Conservation (phyloP, 2,797 vertebrate genomes). For the Limosa lapponica region DNA sequence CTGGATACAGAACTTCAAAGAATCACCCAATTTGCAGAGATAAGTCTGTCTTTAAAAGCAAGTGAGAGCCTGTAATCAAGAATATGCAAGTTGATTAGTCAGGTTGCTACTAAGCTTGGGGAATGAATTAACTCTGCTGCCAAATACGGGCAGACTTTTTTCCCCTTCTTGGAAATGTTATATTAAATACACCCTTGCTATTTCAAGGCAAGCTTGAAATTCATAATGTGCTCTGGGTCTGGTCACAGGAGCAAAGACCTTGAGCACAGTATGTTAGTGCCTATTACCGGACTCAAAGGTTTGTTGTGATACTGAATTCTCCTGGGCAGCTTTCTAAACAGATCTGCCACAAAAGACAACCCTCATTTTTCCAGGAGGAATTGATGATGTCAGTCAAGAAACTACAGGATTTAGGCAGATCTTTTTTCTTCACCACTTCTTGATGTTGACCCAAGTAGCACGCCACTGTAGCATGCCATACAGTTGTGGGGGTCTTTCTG, state of each 20-base stretch:
- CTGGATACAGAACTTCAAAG: background rate
- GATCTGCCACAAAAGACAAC: background rate
- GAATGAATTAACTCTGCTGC: constrained; percentile 58
- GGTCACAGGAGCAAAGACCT: background rate
- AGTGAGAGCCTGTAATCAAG: constrained; percentile 15
- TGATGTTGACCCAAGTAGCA: background rate
- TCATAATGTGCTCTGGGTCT: background rate
- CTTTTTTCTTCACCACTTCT: background rate
- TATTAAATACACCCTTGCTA: constrained; percentile 20
- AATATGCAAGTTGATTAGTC: constrained; percentile 35
- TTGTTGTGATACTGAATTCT: background rate
- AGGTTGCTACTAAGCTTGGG: background rate
- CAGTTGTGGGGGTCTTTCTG: background rate
- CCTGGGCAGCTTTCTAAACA: background rate
- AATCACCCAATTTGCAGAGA: background rate
- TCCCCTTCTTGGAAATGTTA: background rate
- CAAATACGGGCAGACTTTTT: constrained; percentile 58
- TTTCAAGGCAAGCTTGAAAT: constrained; percentile 64
- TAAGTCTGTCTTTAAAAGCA: constrained; percentile 39
- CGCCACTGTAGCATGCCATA: background rate
- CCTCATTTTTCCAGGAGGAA: background rate
- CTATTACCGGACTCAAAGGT: background rate
- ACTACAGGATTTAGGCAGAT: background rate
- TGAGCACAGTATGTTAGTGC: background rate
- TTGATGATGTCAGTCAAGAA: background rate